phyloP scores from a whole-genome alignment of 2,797 vertebrate genomes.

The Chromobotia macracanthus region DNA sequence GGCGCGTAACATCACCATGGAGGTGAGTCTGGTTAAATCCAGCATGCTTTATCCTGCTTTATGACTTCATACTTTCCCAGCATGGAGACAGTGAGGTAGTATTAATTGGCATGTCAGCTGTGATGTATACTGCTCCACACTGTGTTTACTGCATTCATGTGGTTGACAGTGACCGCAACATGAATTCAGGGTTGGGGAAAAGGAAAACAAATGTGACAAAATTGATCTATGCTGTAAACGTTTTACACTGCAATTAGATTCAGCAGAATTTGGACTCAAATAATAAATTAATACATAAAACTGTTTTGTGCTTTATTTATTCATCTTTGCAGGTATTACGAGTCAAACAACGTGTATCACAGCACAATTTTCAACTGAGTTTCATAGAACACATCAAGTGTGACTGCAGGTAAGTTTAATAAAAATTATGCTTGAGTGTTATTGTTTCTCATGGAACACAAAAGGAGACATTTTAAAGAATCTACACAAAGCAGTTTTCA shows the following conservation, averaged over 20 bases:
- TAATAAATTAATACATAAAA: background rate
- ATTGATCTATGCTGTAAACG: constrained; percentile 16
- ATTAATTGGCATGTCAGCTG: constrained; percentile 61
- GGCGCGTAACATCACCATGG: constrained; percentile 86
- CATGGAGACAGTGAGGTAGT: constrained; percentile 28
- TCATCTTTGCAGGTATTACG: constrained; percentile 81
- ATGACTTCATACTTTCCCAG: constrained; percentile 12
- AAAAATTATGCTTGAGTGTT: background rate
- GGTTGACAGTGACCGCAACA: constrained; percentile 44
- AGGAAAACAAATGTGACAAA: background rate
- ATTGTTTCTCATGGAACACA: background rate
- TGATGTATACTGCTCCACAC: constrained; percentile 60
- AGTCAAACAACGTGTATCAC: constrained; percentile 77
- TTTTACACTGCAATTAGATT: constrained; percentile 30
- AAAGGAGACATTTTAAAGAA: background rate
- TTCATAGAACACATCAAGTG: constrained; percentile 91
- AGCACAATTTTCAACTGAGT: constrained; percentile 82
- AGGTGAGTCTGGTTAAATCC: constrained; percentile 76
- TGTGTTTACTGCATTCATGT: constrained; percentile 56
- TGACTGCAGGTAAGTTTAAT: constrained; percentile 87
- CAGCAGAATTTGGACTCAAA: background rate
- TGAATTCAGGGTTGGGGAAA: constrained; percentile 9
- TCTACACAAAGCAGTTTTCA: background rate
- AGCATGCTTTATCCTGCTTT: constrained; percentile 8
- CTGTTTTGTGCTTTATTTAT: constrained; percentile 50